phyloP scores from a whole-genome alignment of 1,140 invertebrate species.

The Drosophila sp. region DNA sequence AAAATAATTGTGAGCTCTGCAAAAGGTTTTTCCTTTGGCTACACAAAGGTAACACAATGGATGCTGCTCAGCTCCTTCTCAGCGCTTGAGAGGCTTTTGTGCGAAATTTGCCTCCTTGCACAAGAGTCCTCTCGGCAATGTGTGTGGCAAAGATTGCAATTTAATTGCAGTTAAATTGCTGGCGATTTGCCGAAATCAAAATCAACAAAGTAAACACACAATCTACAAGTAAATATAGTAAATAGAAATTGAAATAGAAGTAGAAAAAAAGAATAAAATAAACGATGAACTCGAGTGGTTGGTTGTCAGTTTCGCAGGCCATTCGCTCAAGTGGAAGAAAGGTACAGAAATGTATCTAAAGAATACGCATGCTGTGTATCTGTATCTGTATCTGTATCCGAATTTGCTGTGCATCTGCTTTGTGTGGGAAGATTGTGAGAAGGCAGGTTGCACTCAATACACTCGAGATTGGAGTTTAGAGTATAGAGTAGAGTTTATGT shows the following conservation, averaged over 20 bases:
- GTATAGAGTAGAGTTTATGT: conserved; percentile 44
- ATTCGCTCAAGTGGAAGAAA: conserved; percentile 73
- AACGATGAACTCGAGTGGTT: conserved; percentile 50
- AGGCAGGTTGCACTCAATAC: neutral
- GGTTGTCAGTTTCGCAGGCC: conserved; percentile 67
- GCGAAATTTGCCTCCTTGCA: conserved; percentile 57
- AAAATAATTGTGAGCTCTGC: conserved; percentile 75
- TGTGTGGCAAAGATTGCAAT: conserved; percentile 80
- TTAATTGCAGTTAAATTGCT: conserved; percentile 81
- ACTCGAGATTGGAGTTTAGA: neutral
- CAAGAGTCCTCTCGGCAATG: conserved; percentile 38
- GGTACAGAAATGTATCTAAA: conserved; percentile 73
- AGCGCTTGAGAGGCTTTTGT: conserved; percentile 54
- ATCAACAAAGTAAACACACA: conserved; percentile 51
- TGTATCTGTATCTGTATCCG: conserved; percentile 6
- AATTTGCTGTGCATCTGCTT: conserved; percentile 6
- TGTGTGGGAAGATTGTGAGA: conserved; percentile 60
- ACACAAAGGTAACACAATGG: conserved; percentile 71
- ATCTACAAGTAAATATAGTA: neutral
- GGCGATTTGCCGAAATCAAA: conserved; percentile 56
- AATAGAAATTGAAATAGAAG: too few relatives aligned
- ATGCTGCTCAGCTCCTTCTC: conserved; percentile 27
- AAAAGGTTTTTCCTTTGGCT: conserved; percentile 52
- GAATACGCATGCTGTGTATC: conserved; percentile 40
- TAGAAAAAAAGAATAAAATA: neutral